phyloP scores from a whole-genome alignment of 2,888 invertebrate species.

The Beris morrisii region DNA sequence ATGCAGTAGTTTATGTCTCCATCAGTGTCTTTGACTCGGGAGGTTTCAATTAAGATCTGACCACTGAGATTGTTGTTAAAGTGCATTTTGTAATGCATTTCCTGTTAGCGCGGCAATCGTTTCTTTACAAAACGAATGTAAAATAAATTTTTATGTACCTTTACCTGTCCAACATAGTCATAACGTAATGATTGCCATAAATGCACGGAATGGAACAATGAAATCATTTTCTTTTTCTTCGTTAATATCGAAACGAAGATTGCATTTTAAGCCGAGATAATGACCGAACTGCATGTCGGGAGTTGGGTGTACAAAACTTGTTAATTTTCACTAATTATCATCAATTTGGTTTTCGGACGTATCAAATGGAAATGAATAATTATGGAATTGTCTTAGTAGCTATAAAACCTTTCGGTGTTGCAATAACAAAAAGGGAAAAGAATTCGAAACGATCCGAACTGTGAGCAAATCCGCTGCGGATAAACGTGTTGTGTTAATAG shows the following conservation, averaged over 20 bases:
- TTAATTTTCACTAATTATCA: conserved; percentile 8
- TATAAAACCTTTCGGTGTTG: neutral
- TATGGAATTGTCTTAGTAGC: neutral
- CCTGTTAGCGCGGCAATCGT: conserved; percentile 21
- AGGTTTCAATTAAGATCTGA: conserved; percentile 26
- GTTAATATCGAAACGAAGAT: no score
- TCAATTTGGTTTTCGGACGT: conserved; percentile 9
- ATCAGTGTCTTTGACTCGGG: no score
- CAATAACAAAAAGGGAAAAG: neutral
- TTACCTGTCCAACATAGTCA: conserved; percentile 3
- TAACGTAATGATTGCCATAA: conserved; percentile 27
- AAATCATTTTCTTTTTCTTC: neutral
- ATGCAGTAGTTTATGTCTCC: no score
- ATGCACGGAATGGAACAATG: conserved; percentile 9
- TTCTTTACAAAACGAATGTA: conserved; percentile 22
- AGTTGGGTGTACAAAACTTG: neutral
- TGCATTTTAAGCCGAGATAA: no score
- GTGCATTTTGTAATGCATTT: conserved; percentile 29
- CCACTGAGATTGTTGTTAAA: conserved; percentile 26
- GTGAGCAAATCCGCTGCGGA: no score
- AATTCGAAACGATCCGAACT: no score
- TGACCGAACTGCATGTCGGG: no score
- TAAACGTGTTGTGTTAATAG: no score
- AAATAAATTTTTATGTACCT: neutral
- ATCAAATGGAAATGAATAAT: conserved; percentile 21